Percentiles rank a stretch among this genome's conserved stretches.
These are phyloP conservation scores for Oreochromis spilurus DNA, from an alignment of 2,113 vertebrate genomes.

Conservation along the genomic window DNA sequence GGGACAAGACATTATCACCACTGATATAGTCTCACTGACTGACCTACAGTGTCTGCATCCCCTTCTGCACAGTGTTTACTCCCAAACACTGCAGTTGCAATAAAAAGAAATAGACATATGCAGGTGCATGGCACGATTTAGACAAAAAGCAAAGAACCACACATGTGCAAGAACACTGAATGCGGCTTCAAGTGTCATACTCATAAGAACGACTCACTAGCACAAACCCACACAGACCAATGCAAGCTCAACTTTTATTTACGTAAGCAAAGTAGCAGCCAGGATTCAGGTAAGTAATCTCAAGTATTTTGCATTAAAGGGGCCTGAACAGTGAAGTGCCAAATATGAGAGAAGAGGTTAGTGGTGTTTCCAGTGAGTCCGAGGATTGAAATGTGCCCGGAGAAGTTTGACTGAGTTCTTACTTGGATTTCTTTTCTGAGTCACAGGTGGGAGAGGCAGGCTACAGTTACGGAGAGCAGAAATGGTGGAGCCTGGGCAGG, in stretches of 20 bases:
- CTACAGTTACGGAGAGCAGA: rapidly evolving
- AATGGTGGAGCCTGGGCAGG: neutral
- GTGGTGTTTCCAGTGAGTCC: neutral
- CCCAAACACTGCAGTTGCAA: neutral
- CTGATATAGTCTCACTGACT: neutral
- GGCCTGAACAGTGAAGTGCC: neutral
- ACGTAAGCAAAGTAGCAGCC: neutral
- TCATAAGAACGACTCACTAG: neutral
- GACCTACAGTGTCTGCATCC: neutral
- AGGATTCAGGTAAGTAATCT: neutral
- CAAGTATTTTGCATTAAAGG: neutral
- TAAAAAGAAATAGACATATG: neutral
- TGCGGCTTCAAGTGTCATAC: neutral
- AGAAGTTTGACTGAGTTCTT: rapidly evolving
- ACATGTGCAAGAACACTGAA: neutral
- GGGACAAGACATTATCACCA: neutral
- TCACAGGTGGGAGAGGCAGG: neutral
- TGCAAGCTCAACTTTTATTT: neutral
- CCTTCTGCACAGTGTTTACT: neutral
- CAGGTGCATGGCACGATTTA: neutral
- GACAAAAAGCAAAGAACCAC: neutral
- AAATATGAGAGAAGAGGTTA: neutral
- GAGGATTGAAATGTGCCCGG: neutral
- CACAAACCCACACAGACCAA: neutral
- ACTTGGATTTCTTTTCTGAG: neutral